Conservation (phyloP, 2,888 invertebrate genomes). For the Alloscopus bannaensis region DNA sequence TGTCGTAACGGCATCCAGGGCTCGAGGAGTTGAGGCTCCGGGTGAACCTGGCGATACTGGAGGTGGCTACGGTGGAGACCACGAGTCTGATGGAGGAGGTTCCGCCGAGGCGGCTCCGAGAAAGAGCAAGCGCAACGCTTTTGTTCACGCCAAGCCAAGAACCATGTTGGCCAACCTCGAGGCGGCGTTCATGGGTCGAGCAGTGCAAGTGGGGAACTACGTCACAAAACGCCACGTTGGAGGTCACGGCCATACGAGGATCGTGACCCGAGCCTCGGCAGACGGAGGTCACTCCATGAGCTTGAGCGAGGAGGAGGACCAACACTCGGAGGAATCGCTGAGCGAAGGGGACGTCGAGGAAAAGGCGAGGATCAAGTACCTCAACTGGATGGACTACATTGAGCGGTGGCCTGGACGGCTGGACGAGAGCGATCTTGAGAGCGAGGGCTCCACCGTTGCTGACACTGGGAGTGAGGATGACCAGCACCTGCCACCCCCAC, state of each 20-base stretch:
- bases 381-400: conserved; percentile 45
- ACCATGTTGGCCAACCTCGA: background rate
- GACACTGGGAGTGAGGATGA: conserved; percentile 22
- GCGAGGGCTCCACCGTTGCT: conserved; percentile 40
- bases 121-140: no score
- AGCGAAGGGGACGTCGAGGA: conserved; percentile 21
- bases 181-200: conserved; percentile 28
- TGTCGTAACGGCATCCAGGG: background rate
- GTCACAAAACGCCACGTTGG: conserved; percentile 26
- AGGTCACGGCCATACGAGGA: background rate
- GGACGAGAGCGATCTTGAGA: conserved; percentile 62
- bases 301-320: conserved; percentile 22
- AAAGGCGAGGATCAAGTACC: conserved; percentile 31
- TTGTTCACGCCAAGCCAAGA: no score
- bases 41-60: background rate
- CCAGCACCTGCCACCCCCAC: background rate
- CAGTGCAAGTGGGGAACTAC: background rate
- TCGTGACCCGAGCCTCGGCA: conserved; percentile 4
- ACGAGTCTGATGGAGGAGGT: background rate
- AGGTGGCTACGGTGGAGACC: no score
- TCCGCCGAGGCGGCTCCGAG: background rate
- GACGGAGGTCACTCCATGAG: background rate
- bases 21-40: background rate
- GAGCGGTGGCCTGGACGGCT: conserved; percentile 69
- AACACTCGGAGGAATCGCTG: conserved; percentile 6